Base-by-base conservation (phyloP, 1,140 invertebrate species). In the Drosophila melanogaster region DNA sequence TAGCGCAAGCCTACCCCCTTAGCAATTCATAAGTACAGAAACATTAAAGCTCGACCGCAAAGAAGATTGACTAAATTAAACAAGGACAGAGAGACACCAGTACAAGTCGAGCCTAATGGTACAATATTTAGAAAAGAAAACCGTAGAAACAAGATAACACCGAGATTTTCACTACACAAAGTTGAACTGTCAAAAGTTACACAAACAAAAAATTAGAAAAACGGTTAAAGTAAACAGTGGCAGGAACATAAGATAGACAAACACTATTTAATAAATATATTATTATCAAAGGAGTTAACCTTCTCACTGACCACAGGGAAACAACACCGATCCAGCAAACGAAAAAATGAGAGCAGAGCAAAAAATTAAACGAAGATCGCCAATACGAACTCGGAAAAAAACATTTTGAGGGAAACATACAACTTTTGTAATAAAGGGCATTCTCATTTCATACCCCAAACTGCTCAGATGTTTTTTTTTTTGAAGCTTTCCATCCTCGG, bases 91-190 rank as follows among this genome's bases (percentile, higher is more conserved):
- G n/a, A n/a, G 14, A 47, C 22, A 44, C 43, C 43, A 12, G 17
- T 22, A 17, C 10, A 44, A 44, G 17, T 44, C 43, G 43, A 43
- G 3, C 41, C 41, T 19, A 43, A 43, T 43, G 7, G 11, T 43
- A 43, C 7, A 17, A 14, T 19, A 43, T 43, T 43, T 37, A 53
- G 30, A 14, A 35, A 53, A 51, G 49, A 19, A 35, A 51, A 51
- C 30, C 30, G 30, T 53, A 53, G 17, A n/a, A 53, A 35, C 17
- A 22, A 53, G 50, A 14, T 37, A 2, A 53, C 12, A 19, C 17
- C 47, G 47, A 33, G 8, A 50, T 33, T n/a, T 37, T 37, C 1
- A 19, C 26, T 12, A 51, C 30, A 35, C 30, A 35, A 35, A 51
- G 49, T 35, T 35, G 12, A 24, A 24, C 22, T 24, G 22, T 24